These are phyloP conservation scores for Cyphomyrmex costatus DNA, from an alignment of 1,140 invertebrate species.

Conservation along the genomic window DNA sequence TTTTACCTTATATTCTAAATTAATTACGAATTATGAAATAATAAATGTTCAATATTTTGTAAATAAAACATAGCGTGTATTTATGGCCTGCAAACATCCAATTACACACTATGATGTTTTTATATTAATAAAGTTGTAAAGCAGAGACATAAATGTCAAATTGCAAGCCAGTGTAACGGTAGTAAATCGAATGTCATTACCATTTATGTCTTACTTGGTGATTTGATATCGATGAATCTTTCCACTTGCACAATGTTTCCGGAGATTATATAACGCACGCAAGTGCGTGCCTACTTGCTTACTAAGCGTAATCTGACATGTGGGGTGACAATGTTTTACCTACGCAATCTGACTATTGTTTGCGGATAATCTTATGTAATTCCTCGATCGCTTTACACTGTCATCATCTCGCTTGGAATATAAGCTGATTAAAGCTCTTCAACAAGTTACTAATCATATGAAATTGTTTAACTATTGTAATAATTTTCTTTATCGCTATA, in stretches of 20 bases:
- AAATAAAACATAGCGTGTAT: background rate
- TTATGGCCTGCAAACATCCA: background rate
- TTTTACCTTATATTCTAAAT: background rate
- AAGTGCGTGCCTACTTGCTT: conserved; percentile 26
- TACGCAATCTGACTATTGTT: conserved; percentile 61
- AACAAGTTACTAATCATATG: background rate
- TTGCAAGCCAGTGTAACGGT: background rate
- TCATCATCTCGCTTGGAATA: background rate
- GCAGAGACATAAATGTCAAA: conserved; percentile 14
- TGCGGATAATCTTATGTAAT: conserved; percentile 53
- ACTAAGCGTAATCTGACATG: conserved; percentile 38
- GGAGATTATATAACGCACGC: conserved; percentile 53
- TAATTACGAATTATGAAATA: background rate
- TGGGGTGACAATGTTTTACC: conserved; percentile 58
- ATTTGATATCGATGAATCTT: conserved; percentile 59
- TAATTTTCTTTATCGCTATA: background rate
- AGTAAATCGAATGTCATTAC: conserved; percentile 54
- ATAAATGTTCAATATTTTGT: background rate
- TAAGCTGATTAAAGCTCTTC: conserved; percentile 45
- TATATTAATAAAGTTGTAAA: background rate
- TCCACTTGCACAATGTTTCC: conserved; percentile 36
- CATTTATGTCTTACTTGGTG: conserved; percentile 9
- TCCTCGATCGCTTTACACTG: conserved; percentile 9
- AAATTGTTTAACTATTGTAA: conserved; percentile 8
- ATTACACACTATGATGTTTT: background rate